Evolutionary conservation across 2,888 invertebrate genomes (phyloP), one percentile per base, ranked within the genome.

Genomic region (Entomobrya multifasciata): DNA sequence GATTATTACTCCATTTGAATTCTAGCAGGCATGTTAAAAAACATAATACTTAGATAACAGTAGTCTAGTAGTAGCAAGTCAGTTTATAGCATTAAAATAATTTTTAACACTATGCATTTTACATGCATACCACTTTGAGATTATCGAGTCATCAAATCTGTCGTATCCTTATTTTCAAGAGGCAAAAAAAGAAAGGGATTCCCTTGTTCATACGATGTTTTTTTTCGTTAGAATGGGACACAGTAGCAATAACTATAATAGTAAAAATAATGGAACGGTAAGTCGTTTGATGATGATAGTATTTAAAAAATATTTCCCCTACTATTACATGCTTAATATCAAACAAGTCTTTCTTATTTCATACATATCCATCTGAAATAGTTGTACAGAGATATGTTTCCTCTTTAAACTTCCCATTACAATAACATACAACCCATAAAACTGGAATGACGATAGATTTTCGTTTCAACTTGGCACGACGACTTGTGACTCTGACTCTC

Each of bases 401-500:
- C 60, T 60, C 15, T 52, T 3, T 72, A 1, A 27, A 72, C 52
- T 72, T 72, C n/a, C 72, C 72, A 52, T 72, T 27, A 72, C 52
- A 76, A 76, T 57, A 76, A 76, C 41, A 76, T 13, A 41, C 76
- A 76, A 76, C 41, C 55, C 76, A 76, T 76, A 76, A 76, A 76
- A 76, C 76, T 57, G 55, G 55, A 76, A 76, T 76, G 76, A 49
- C 57, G 49, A 76, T 57, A 55, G 76, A 57, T 76, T 76, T n/a
- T 80, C 67, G 84, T 79, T 86, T 80, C n/a, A n/a, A 79, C 60
- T 86, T 86, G 86, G 86, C 80, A 86, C 79, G 47, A 60, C 86
- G 79, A 86, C 86, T 80, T 86, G 80, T 86, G 74, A 80, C 80
- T n/a, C n/a, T n/a, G n/a, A n/a, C n/a, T 86, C 80, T 80, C 74